Evolutionary conservation across 1,140 invertebrate genomes (phyloP), one percentile per base, ranked within the genome.

Genomic region (Cydia strobilella): DNA sequence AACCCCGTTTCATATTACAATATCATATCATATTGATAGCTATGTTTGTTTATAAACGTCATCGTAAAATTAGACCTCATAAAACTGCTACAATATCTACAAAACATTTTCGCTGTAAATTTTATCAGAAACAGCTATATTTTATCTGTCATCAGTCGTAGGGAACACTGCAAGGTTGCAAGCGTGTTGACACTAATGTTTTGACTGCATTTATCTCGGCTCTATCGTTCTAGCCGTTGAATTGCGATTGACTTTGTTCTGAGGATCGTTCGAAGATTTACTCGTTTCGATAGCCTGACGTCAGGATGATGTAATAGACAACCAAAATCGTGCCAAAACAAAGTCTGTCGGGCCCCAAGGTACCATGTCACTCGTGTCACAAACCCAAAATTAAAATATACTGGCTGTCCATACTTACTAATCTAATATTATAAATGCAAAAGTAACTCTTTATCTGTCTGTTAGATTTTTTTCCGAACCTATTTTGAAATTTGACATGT

Each of bases 151-250:
- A 83, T 82, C 82, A 89, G 84, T 90, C 80, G 84, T 90, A 89
- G 89, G 91, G 90, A 90, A 84, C 90, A 85, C 82, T 86, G 90
- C 89, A 92, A 92, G 90, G 90, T 92, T 92, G 90, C 83, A 86
- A 88, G 90, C 90, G 88, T 91, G 90, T 92, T 91, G 90, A 91
- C 90, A 88, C 84, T 87, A 84, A 82, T 89, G 81, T 87, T 84
- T 84, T 86, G 84, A 88, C 90, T 87, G 87, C 80, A 79, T 87
- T 90, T 90, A 90, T 90, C 88, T 87, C 74, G 79, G 80, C 75
- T 82, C 84, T 83, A 84, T 84, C 81, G 82, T 65, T 83, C 87
- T 90, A 89, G 85, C 76, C 74, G 80, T 62, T 86, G 85, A 78
- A 89, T 77, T 75, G 76, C 81, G 74, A 77, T 73, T 75, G 71